phyloP scores from a whole-genome alignment of 2,113 vertebrate genomes.

The Hippocampus zosterae region DNA sequence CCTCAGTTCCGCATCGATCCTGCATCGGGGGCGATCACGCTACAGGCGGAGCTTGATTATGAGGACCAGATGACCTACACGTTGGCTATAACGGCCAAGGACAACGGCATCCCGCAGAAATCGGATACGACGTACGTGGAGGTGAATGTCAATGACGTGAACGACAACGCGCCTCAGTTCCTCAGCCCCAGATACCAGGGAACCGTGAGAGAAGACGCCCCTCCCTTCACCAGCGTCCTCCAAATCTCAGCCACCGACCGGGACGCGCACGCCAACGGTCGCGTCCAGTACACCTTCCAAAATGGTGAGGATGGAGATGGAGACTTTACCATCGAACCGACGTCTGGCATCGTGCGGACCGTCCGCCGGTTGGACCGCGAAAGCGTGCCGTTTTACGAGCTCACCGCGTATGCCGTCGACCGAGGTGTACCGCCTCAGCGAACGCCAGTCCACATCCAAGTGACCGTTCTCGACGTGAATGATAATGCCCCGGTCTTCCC shows the following conservation, averaged over 20 bases:
- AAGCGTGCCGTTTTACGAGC: constrained; percentile 86
- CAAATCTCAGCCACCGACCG: constrained; percentile 96
- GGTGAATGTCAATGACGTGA: constrained; percentile 95
- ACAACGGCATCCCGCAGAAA: constrained; percentile 98
- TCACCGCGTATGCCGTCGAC: constrained; percentile 92
- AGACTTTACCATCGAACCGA: constrained; percentile 97
- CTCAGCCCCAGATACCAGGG: constrained; percentile 90
- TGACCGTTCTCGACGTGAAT: constrained; percentile 91
- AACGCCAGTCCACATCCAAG: constrained; percentile 92
- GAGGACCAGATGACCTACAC: constrained; percentile 98
- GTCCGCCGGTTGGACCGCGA: constrained; percentile 90
- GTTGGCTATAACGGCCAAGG: constrained; percentile 90
- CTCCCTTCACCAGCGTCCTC: constrained; percentile 92
- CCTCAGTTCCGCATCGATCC: constrained; percentile 94
- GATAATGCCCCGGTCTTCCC: constrained; percentile 96
- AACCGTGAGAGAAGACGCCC: constrained; percentile 89
- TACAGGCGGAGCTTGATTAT: constrained; percentile 92
- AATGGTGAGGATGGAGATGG: constrained; percentile 96
- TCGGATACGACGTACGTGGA: constrained; percentile 96
- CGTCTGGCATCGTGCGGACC: constrained; percentile 92
- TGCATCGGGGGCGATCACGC: constrained; percentile 85
- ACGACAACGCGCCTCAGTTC: constrained; percentile 96
- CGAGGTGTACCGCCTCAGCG: constrained; percentile 86
- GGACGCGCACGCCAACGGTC: constrained; percentile 90
- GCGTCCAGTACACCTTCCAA: constrained; percentile 98